Percentiles rank a stretch among this genome's conserved stretches.
phyloP scores from a whole-genome alignment of 1,140 invertebrate species.

The Drosophila hydei region DNA sequence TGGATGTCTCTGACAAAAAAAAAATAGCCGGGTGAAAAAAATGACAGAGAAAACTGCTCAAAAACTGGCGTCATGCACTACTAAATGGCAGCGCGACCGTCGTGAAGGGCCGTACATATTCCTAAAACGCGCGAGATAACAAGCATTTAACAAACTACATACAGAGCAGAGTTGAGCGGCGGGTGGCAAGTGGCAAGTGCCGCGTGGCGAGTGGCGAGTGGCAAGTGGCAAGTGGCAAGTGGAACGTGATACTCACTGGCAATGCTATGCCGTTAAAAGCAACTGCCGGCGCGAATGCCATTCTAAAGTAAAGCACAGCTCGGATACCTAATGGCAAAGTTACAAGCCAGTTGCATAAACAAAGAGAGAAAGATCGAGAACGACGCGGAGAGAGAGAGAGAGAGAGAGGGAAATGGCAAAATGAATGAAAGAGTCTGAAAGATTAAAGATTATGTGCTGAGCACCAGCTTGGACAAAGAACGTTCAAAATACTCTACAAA shows the following conservation, averaged over 20 bases:
- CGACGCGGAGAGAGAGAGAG: neutral
- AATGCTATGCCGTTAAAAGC: conserved; percentile 10
- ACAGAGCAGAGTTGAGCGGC: neutral
- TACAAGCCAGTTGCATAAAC: conserved; percentile 1
- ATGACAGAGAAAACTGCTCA: conserved; percentile 2
- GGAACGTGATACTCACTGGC: neutral
- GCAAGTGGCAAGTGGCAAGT: neutral
- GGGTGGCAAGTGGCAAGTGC: neutral
- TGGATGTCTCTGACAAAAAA: conserved; percentile 26
- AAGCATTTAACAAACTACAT: conserved; percentile 38
- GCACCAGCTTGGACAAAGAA: too few relatives aligned
- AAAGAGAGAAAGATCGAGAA: neutral
- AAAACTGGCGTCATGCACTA: conserved; percentile 9
- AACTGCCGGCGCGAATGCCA: neutral
- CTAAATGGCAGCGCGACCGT: conserved; percentile 16
- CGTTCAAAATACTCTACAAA: too few relatives aligned
- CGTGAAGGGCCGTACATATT: conserved; percentile 5
- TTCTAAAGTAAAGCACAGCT: too few relatives aligned
- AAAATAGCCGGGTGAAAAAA: neutral
- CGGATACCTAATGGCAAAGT: neutral
- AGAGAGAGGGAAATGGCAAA: neutral
- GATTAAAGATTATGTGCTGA: too few relatives aligned
- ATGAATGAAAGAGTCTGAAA: too few relatives aligned
- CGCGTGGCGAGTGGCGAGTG: neutral
- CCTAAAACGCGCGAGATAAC: conserved; percentile 32